These are phyloP conservation scores for Salvelinus sp. DNA, from an alignment of 2,113 vertebrate species.

Conservation along the genomic window DNA sequence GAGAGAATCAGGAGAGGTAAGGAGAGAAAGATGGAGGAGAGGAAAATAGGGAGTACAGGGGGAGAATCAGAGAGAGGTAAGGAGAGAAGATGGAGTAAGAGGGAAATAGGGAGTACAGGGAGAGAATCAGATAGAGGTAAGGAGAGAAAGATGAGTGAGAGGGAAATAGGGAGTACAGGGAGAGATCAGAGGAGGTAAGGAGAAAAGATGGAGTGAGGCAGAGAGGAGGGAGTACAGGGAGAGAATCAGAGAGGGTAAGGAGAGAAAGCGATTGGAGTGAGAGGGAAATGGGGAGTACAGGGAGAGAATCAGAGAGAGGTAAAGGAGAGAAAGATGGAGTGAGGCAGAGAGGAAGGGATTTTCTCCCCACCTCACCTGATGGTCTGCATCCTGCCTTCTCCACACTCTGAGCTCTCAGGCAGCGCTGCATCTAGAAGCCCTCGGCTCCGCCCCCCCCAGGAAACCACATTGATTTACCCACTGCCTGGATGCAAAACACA, in stretches of 20 bases:
- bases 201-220: too few species aligned
- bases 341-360: neutral
- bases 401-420: neutral
- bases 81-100: too few species aligned
- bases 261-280: too few species aligned
- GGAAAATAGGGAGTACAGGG: too few species aligned
- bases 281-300: neutral
- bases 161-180: too few species aligned
- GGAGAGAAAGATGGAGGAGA: too few species aligned
- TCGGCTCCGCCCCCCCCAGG: neutral
- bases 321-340: neutral
- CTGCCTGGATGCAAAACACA: neutral
- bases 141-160: neutral
- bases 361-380: neutral
- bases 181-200: too few species aligned
- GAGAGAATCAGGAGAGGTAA: too few species aligned
- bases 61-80: too few species aligned
- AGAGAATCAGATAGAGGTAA: neutral
- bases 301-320: neutral
- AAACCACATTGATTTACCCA: slow-evolving; percentile 1
- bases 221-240: too few species aligned
- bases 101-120: neutral
- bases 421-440: neutral
- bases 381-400: neutral
- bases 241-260: too few species aligned